phyloP scores from a whole-genome alignment of 2,888 invertebrate species.

The Seira sanloemensis region DNA sequence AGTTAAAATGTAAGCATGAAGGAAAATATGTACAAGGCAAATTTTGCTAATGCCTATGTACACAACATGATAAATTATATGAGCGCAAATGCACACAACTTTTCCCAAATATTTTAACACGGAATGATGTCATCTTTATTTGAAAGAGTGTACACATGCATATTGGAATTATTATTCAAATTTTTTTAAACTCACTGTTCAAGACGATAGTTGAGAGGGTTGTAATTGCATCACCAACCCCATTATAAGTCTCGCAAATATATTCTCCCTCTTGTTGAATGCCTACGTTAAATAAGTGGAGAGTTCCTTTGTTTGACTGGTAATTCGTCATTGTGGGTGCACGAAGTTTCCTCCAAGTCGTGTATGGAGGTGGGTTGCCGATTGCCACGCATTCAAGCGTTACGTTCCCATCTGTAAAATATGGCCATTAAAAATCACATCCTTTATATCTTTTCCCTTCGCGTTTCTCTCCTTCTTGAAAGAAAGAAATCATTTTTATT shows the following conservation, averaged over 20 bases:
- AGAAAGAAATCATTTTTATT: not conserved
- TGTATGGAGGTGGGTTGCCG: constrained; percentile 82
- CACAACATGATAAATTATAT: not conserved
- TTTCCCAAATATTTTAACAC: not conserved
- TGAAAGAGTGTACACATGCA: constrained; percentile 23
- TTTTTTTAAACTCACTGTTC: constrained; percentile 75
- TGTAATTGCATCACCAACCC: constrained; percentile 77
- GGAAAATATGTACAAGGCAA: not conserved
- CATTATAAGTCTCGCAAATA: constrained; percentile 85
- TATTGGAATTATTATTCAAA: not conserved
- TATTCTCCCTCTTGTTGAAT: constrained; percentile 85
- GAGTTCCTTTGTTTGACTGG: constrained; percentile 76
- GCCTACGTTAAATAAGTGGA: constrained; percentile 80
- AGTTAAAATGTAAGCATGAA: not conserved
- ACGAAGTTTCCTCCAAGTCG: constrained; percentile 80
- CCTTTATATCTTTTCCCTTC: constrained; percentile 10
- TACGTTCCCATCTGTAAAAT: constrained; percentile 79
- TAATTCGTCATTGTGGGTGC: constrained; percentile 68
- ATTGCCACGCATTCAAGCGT: constrained; percentile 84
- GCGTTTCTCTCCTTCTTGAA: not conserved
- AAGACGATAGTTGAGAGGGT: constrained; percentile 77
- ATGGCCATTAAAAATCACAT: constrained; percentile 74
- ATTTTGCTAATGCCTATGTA: not conserved
- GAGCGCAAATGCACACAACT: not conserved
- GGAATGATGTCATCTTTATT: constrained; percentile 56